Conservation (phyloP, 2,113 vertebrate genomes). For the Eleginops maclovinus region DNA sequence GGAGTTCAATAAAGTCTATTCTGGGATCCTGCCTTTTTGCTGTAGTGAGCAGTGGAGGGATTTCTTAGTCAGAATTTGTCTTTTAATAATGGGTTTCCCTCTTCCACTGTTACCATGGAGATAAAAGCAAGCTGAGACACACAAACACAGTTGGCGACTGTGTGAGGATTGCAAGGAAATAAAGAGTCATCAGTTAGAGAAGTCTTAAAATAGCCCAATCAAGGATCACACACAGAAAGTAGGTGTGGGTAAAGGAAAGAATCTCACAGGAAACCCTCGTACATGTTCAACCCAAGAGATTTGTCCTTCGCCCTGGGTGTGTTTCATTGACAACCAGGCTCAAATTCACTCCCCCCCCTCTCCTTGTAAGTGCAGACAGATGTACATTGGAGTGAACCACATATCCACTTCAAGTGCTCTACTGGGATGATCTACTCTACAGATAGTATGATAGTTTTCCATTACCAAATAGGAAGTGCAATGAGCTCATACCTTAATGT, state of each 20-base stretch:
- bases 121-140: slow-evolving; percentile 45
- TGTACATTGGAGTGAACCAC: slow-evolving; percentile 15
- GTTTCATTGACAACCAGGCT: slow-evolving; percentile 6
- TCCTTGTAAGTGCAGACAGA: slow-evolving; percentile 9
- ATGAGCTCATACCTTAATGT: slow-evolving; percentile 32
- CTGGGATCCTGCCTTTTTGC: slow-evolving; percentile 34
- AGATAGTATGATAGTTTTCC: slow-evolving; percentile 2
- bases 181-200: slow-evolving; percentile 63
- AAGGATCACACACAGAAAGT: slow-evolving; percentile 30
- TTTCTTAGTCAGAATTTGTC: slow-evolving; percentile 60
- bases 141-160: slow-evolving; percentile 56
- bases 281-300: slow-evolving; percentile 11
- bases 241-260: slow-evolving; percentile 35
- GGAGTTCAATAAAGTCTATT: slow-evolving; percentile 48
- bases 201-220: slow-evolving; percentile 60
- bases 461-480: slow-evolving; percentile 30
- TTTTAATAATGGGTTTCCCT: slow-evolving; percentile 69
- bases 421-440: slow-evolving; percentile 23
- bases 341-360: background rate
- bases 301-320: slow-evolving; percentile 11
- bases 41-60: slow-evolving; percentile 41
- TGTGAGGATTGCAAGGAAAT: slow-evolving; percentile 67
- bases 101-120: slow-evolving; percentile 65
- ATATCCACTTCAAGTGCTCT: slow-evolving; percentile 23
- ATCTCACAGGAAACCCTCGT: slow-evolving; percentile 13